Evolutionary conservation across 2,888 invertebrate species (phyloP), one percentile per base, ranked within the genome.

Genomic region (Caradrina kadenii): DNA sequence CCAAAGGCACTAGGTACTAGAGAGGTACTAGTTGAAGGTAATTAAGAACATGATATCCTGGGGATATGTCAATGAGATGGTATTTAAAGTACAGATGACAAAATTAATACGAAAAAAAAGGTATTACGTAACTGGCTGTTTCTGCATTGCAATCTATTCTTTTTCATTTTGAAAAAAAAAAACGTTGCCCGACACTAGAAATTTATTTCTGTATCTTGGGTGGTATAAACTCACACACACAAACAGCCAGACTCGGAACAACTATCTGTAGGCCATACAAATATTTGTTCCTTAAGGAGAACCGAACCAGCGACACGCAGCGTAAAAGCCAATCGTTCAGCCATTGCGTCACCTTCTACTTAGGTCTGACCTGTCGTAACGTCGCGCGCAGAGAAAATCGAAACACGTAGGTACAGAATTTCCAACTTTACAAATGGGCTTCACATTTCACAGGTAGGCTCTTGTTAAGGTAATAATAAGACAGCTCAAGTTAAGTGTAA

Each of bases 401-500:
- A 39, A 22, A 49, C 3, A 2, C 5, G 17, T 11, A 26, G 26
- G n/a, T n/a, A 31, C 11, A 52, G 7, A 21, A n/a, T 69, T 21
- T 65, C 13, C n/a, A 48, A 31, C 26, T 53, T 15, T 17, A 54
- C 21, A 66, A 65, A 60, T 19, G 26, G 26, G 53, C 26, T 54
- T 6, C 26, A n/a, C 15, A 21, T 45, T 65, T 64, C 35, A 69
- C 35, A 19, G 50, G 42, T 21, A 26, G 15, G 19, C 45, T n/a
- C 53, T 74, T 39, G 48, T 69, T 69, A 39, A 54, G 75, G n/a
- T 66, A 69, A 69, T 22, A 53, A 45, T 45, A 45, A 45, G 39
- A 66, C 26, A 26, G n/a, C 66, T 74, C 66, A 48, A 48, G 53
- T 66, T 73, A 4, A 52, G 21, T 73, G 64, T 74, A 69, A 69